These are phyloP conservation scores for Pelvicachromis taeniatus DNA, from an alignment of 2,113 vertebrate species.

Conservation along the genomic window DNA sequence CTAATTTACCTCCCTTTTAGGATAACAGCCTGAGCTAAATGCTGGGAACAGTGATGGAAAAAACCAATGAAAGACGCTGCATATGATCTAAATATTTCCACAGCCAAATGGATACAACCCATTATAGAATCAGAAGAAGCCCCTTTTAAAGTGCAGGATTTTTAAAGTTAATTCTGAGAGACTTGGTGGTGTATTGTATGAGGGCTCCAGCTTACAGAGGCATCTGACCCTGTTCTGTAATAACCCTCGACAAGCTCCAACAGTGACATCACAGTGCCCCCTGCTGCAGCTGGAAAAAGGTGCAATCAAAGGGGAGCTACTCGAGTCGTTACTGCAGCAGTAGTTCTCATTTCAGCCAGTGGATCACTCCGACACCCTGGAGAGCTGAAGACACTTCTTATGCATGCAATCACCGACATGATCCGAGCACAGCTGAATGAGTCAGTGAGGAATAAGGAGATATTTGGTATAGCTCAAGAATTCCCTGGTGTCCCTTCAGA, in stretches of 20 bases:
- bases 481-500: background rate
- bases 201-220: background rate
- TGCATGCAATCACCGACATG: constrained; percentile 15
- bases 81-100: background rate
- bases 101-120: background rate
- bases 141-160: background rate
- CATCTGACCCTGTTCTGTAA: background rate
- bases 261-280: constrained; percentile 68
- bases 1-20: background rate
- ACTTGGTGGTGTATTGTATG: background rate
- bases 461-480: constrained; percentile 13
- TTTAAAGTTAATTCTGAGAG: constrained; percentile 19
- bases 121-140: background rate
- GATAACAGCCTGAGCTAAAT: background rate
- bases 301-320: background rate
- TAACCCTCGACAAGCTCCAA: background rate
- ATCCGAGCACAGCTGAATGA: constrained; percentile 12
- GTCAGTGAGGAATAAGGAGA: background rate
- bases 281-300: constrained; percentile 43
- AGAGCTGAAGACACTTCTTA: constrained; percentile 34
- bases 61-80: background rate
- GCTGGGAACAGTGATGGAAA: background rate
- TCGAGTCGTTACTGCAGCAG: background rate
- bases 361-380: constrained; percentile 37
- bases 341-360: constrained; percentile 37